phyloP scores from a whole-genome alignment of 2,113 vertebrate species.

The Spilogale gracilis region DNA sequence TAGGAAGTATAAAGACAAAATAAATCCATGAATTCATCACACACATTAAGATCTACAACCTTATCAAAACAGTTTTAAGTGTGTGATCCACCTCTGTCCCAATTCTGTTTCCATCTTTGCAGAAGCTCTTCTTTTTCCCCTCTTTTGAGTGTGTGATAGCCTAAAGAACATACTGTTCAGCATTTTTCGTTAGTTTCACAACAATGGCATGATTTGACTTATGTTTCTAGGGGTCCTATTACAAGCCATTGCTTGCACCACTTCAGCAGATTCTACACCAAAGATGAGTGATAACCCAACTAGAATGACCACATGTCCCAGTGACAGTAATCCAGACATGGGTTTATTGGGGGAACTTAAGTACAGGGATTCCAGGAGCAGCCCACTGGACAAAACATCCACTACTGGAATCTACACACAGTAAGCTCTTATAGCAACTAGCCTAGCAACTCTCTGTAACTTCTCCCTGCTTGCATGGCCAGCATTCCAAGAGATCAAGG shows the following conservation, averaged over 20 bases:
- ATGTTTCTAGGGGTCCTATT: background rate
- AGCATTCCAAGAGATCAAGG: background rate
- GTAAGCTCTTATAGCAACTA: background rate
- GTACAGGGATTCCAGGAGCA: background rate
- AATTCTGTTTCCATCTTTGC: background rate
- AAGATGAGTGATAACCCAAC: background rate
- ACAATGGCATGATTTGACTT: background rate
- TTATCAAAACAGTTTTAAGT: background rate
- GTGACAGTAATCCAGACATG: background rate
- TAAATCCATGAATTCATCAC: background rate
- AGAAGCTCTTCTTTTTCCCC: background rate
- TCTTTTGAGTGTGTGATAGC: background rate
- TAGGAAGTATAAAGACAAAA: background rate
- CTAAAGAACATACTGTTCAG: background rate
- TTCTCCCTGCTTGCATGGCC: background rate
- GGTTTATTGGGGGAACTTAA: background rate
- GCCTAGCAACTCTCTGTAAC: background rate
- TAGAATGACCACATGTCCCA: background rate
- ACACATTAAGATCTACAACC: background rate
- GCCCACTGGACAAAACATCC: background rate
- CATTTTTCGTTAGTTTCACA: background rate
- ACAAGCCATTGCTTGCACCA: background rate
- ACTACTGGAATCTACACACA: background rate
- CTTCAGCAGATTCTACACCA: too few relatives aligned
- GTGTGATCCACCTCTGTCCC: background rate